Percentiles rank a stretch among this genome's conserved stretches.
phyloP scores from a whole-genome alignment of 2,888 invertebrate genomes.

The Phaonia tiefii region DNA sequence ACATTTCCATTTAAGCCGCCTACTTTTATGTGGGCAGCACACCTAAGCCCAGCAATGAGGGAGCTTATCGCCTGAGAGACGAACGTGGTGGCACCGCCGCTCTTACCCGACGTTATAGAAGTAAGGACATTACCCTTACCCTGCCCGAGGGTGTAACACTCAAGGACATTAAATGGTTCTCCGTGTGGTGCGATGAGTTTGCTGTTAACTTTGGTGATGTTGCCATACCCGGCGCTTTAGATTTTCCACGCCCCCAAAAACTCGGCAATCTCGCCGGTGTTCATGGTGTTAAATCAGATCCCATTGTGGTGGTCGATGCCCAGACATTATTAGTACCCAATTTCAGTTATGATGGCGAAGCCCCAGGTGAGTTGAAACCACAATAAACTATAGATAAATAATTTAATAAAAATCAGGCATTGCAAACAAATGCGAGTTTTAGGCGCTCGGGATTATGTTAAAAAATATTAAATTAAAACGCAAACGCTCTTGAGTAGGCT shows the following conservation, averaged over 20 bases:
- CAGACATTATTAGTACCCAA: conserved; percentile 94
- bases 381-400: too few relatives aligned
- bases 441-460: too few relatives aligned
- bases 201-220: conserved; percentile 95
- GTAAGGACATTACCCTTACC: conserved; percentile 90
- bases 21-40: conserved; percentile 93
- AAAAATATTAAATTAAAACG: too few relatives aligned
- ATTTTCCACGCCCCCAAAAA: conserved; percentile 92
- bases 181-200: conserved; percentile 95
- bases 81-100: conserved; percentile 90
- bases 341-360: conserved; percentile 95
- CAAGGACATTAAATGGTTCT: conserved; percentile 91
- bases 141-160: conserved; percentile 93
- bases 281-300: conserved; percentile 92
- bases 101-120: conserved; percentile 88
- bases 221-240: conserved; percentile 88
- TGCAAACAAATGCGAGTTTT: too few relatives aligned
- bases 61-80: conserved; percentile 88
- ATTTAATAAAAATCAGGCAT: too few relatives aligned
- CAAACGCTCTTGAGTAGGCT: too few relatives aligned
- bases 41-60: conserved; percentile 85
- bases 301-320: conserved; percentile 94
- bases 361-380: conserved; percentile 86
- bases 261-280: conserved; percentile 88
- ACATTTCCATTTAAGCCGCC: conserved; percentile 84